These are phyloP conservation scores for Clamator glandarius DNA, from an alignment of 2,797 vertebrate species.

Conservation along the genomic window DNA sequence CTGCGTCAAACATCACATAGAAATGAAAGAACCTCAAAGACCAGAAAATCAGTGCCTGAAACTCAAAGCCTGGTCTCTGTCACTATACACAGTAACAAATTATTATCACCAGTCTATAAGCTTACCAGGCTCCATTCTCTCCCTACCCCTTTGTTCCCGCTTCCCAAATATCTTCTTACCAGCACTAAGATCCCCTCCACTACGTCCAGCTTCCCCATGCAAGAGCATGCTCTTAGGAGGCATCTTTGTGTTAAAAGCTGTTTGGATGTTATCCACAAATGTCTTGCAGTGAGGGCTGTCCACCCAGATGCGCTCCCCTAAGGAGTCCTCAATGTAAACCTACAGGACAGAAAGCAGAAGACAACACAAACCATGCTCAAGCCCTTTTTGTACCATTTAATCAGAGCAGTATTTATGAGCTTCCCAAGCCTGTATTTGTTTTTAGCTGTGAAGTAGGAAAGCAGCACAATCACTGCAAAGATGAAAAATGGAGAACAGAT, in stretches of 20 bases:
- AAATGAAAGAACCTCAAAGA: not conserved
- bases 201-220: constrained; percentile 87
- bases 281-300: constrained; percentile 97
- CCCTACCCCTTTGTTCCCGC: fast-evolving
- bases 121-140: not conserved
- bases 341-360: constrained; percentile 35
- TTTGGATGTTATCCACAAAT: constrained; percentile 98
- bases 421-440: not conserved
- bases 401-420: not conserved
- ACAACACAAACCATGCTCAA: not conserved
- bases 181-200: constrained; percentile 93
- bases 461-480: not conserved
- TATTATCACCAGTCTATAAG: not conserved
- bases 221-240: constrained; percentile 95
- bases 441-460: not conserved
- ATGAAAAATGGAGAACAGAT: not conserved
- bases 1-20: not conserved
- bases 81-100: not conserved
- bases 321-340: constrained; percentile 98
- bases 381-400: fast-evolving
- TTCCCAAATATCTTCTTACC: constrained; percentile 74
- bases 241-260: constrained; percentile 95
- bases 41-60: not conserved
- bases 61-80: not conserved
- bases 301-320: constrained; percentile 98